These are phyloP conservation scores for Gymnosoma rotundatum DNA, from an alignment of 2,888 invertebrate genomes.

Conservation along the genomic window DNA sequence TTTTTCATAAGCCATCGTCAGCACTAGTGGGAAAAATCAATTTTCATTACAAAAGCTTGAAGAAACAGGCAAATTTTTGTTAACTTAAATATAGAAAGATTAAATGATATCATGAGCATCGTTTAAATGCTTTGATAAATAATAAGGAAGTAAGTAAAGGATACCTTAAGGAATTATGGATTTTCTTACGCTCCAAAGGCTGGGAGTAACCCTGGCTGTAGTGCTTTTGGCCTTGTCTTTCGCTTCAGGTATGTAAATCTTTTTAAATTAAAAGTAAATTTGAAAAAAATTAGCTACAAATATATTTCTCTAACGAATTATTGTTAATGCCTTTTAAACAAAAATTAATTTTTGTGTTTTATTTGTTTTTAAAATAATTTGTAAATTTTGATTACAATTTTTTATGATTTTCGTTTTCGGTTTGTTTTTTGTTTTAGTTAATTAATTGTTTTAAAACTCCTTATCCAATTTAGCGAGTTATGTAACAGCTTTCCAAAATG, in stretches of 20 bases:
- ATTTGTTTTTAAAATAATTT: slow-evolving; percentile 1
- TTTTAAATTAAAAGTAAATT: not conserved
- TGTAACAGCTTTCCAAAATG: slow-evolving; percentile 69
- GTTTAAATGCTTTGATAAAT: not conserved
- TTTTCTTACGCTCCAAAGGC: slow-evolving; percentile 40
- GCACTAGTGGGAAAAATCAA: slow-evolving; percentile 64
- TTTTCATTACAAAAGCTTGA: slow-evolving; percentile 38
- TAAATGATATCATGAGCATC: not conserved
- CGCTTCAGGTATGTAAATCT: slow-evolving; percentile 60
- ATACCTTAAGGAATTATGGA: slow-evolving; percentile 43
- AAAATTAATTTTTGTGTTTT: not conserved
- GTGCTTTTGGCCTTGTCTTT: slow-evolving; percentile 43
- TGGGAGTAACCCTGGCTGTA: slow-evolving; percentile 65
- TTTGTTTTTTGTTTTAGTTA: not conserved
- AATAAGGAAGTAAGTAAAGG: slow-evolving; percentile 59
- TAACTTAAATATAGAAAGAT: slow-evolving; percentile 2
- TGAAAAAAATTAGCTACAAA: slow-evolving; percentile 41
- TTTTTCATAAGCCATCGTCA: slow-evolving; percentile 27
- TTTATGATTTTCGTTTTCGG: slow-evolving; percentile 19
- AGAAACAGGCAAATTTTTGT: slow-evolving; percentile 23
- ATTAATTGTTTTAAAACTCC: slow-evolving; percentile 58
- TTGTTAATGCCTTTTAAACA: slow-evolving; percentile 41
- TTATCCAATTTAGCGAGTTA: slow-evolving; percentile 67
- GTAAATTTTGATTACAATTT: slow-evolving; percentile 1
- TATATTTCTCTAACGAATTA: slow-evolving; percentile 6